Conservation (phyloP, 2,888 invertebrate genomes). For the Byasa hedistus region DNA sequence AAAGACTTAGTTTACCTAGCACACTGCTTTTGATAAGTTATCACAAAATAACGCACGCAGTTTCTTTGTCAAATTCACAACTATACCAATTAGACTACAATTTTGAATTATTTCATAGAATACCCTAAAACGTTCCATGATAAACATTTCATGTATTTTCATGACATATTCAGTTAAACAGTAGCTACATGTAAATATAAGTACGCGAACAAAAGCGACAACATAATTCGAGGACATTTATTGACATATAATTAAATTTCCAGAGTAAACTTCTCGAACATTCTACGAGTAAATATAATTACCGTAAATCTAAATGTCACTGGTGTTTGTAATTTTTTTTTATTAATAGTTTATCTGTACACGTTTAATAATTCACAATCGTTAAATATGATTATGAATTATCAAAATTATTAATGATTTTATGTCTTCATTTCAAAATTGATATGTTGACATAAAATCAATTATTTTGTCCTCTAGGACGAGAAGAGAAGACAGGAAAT, state of each 20-base stretch:
- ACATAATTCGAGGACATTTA: slow-evolving; percentile 5
- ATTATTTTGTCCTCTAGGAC: too few relatives aligned
- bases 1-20: too few relatives aligned
- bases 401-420: not conserved
- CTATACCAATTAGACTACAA: too few relatives aligned
- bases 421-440: not conserved
- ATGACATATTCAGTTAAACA: not conserved
- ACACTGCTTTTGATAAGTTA: too few relatives aligned
- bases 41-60: too few relatives aligned
- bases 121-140: too few relatives aligned
- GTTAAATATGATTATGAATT: not conserved
- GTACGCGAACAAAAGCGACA: not conserved
- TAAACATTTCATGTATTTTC: too few relatives aligned
- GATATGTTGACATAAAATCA: too few relatives aligned
- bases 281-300: not conserved
- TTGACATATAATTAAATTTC: slow-evolving; percentile 6
- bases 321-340: not conserved
- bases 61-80: too few relatives aligned
- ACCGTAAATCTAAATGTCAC: not conserved
- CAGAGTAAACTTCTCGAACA: not conserved
- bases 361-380: not conserved
- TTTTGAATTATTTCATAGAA: too few relatives aligned
- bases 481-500: too few relatives aligned
- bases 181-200: not conserved
- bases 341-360: not conserved